A percentile compares a stretch with the other conserved stretches of the same genome.
Conservation (phyloP, 92 coral and sea anemone species). For the Epizoanthus fatuus region DNA sequence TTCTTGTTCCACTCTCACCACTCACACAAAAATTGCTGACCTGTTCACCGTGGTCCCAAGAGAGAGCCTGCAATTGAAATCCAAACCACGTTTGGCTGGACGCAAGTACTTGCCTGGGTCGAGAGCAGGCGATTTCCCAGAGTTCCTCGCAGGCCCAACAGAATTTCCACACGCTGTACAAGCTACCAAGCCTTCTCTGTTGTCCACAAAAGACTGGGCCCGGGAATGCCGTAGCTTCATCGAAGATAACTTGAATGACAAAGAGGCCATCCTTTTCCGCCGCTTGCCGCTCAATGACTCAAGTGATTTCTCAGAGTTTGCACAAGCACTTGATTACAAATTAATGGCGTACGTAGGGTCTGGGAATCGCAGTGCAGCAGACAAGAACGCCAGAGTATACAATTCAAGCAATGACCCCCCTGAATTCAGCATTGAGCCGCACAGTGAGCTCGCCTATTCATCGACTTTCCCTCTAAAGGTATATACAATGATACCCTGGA, state of each 20-base stretch:
- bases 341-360: conserved; percentile 52
- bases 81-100: conserved; percentile 37
- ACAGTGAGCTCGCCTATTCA: conserved; percentile 69
- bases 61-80: conserved; percentile 29
- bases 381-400: conserved; percentile 41
- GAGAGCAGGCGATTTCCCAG: conserved; percentile 49
- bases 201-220: conserved; percentile 52
- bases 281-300: conserved; percentile 51
- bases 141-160: conserved; percentile 45
- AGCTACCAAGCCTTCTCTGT: conserved; percentile 10
- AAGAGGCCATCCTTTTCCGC: conserved; percentile 68
- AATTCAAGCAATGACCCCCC: conserved; percentile 57
- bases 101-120: conserved; percentile 57
- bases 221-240: conserved; percentile 32
- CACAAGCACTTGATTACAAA: conserved; percentile 38
- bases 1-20: neutral
- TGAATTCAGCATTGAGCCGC: conserved; percentile 66
- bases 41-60: conserved; percentile 19
- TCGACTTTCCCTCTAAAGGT: conserved; percentile 63
- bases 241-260: conserved; percentile 39
- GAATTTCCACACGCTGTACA: conserved; percentile 27
- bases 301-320: conserved; percentile 58
- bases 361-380: conserved; percentile 20
- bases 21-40: neutral
- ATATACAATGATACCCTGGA: neutral